A percentile compares a stretch with the other conserved stretches of the same genome.
Conservation (phyloP, 1,140 invertebrate genomes). For the Zaprionus taronus region DNA sequence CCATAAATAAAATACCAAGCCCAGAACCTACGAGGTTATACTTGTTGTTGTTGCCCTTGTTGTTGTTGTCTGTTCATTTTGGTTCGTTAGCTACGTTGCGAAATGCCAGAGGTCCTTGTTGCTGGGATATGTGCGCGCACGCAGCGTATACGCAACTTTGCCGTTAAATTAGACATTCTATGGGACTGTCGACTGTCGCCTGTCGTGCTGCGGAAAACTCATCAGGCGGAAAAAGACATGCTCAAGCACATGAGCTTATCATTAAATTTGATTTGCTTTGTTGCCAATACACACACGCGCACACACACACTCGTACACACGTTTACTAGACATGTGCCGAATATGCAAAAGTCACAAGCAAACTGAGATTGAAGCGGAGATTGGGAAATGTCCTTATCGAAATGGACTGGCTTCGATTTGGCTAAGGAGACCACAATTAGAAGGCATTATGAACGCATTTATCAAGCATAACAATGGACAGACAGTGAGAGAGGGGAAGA, state of each 20-base stretch:
- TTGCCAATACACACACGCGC: slow-evolving; percentile 42
- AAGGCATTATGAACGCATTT: slow-evolving; percentile 73
- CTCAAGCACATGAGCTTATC: slow-evolving; percentile 71
- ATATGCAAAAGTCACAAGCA: slow-evolving; percentile 39
- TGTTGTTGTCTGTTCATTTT: slow-evolving; percentile 55
- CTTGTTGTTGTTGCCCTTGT: slow-evolving; percentile 22
- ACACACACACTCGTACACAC: slow-evolving; percentile 11
- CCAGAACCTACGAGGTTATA: neutral
- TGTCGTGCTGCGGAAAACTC: slow-evolving; percentile 29
- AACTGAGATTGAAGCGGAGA: neutral
- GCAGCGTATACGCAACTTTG: slow-evolving; percentile 54
- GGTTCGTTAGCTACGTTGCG: slow-evolving; percentile 62
- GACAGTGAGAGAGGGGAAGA: neutral
- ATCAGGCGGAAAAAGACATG: slow-evolving; percentile 75
- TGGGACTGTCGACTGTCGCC: slow-evolving; percentile 39
- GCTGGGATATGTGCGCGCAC: slow-evolving; percentile 15
- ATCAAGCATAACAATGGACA: slow-evolving; percentile 38
- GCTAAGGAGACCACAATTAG: slow-evolving; percentile 72
- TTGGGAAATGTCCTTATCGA: slow-evolving; percentile 4
- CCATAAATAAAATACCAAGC: slow-evolving; percentile 72
- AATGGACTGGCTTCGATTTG: slow-evolving; percentile 11
- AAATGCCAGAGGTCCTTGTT: slow-evolving; percentile 58
- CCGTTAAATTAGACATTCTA: slow-evolving; percentile 70
- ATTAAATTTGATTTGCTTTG: slow-evolving; percentile 81
- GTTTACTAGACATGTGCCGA: slow-evolving; percentile 20